phyloP scores from a whole-genome alignment of 2,113 vertebrate species.

The Athene noctua region DNA sequence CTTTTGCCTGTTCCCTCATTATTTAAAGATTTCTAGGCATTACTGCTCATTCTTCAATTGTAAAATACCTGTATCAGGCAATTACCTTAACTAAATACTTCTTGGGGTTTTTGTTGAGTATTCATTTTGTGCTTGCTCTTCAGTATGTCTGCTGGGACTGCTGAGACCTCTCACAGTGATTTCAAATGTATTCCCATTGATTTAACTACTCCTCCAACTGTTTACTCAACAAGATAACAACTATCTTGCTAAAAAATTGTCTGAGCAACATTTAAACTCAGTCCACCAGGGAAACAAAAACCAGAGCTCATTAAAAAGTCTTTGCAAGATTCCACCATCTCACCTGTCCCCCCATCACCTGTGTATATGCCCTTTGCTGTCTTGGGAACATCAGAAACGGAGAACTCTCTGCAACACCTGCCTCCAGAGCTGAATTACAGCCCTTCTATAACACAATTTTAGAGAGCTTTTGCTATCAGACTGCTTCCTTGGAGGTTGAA shows the following conservation, averaged over 20 bases:
- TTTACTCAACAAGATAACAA: neutral
- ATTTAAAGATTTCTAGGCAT: neutral
- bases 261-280: neutral
- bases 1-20: neutral
- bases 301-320: neutral
- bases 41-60: neutral
- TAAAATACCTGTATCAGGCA: neutral
- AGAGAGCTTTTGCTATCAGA: neutral
- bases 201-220: neutral
- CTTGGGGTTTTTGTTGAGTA: neutral
- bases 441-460: neutral
- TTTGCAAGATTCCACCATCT: neutral
- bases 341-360: neutral
- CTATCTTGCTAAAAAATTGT: neutral
- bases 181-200: neutral
- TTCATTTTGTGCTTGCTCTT: neutral
- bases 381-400: neutral
- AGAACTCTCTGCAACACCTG: neutral
- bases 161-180: neutral
- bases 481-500: neutral
- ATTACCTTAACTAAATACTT: neutral
- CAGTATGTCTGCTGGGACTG: rapidly evolving
- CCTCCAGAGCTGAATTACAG: neutral
- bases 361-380: neutral
- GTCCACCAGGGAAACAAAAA: neutral